Evolutionary conservation across 2,113 vertebrate genomes (phyloP).

Genomic region (Tautogolabrus adspersus): DNA sequence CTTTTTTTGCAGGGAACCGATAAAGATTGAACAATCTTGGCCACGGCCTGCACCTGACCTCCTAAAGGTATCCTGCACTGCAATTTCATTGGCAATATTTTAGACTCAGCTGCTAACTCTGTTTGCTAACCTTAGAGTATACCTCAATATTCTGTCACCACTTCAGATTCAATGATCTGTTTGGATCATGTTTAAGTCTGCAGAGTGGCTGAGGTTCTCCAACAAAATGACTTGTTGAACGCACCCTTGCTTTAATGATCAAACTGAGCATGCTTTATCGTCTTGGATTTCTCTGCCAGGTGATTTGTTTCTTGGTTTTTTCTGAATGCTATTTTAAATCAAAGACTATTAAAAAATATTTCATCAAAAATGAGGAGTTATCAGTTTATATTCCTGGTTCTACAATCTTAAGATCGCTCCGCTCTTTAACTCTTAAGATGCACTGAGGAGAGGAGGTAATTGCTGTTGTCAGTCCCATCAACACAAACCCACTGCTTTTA

Average conservation of each 20-base stretch:
- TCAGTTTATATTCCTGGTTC: not conserved
- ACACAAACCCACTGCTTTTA: not conserved
- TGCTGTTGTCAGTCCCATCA: conserved; percentile 36
- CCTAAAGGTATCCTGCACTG: not conserved
- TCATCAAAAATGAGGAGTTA: conserved; percentile 27
- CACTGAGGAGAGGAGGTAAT: conserved; percentile 26
- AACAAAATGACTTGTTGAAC: conserved; percentile 44
- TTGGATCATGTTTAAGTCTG: not conserved
- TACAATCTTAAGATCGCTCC: not conserved
- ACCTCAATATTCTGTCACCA: conserved; percentile 6
- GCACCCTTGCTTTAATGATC: conserved; percentile 32
- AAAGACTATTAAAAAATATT: conserved; percentile 61
- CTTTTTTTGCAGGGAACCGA: conserved; percentile 31
- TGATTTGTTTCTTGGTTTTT: conserved; percentile 48
- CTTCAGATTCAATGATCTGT: not conserved
- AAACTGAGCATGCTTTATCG: conserved; percentile 68
- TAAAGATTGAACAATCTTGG: not conserved
- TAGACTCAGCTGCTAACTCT: conserved; percentile 10
- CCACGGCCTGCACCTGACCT: not conserved
- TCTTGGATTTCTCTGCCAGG: conserved; percentile 48
- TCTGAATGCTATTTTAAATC: conserved; percentile 56
- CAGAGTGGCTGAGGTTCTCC: conserved; percentile 36
- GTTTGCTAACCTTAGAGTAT: conserved; percentile 20
- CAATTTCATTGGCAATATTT: conserved; percentile 8
- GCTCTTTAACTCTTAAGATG: not conserved